Conservation (phyloP, 1,140 invertebrate species). For the Pectinophora gossypiella region DNA sequence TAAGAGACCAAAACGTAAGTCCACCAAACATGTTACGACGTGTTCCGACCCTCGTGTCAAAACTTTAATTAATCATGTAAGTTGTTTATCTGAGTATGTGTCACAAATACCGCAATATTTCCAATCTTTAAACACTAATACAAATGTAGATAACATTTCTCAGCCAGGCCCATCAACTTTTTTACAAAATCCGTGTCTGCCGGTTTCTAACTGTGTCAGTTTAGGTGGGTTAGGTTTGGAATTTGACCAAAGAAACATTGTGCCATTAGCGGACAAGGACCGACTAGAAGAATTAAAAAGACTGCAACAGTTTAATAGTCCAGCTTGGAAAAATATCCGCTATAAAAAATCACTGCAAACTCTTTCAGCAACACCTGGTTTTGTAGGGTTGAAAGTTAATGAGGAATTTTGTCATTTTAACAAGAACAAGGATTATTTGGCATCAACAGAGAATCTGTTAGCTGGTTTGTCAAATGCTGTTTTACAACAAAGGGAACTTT, state of each 20-base stretch:
- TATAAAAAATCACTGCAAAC: conserved; percentile 8
- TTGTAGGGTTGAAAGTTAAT: conserved; percentile 21
- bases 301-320: conserved; percentile 4
- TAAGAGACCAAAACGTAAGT: background rate
- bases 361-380: conserved; percentile 20
- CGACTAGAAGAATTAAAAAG: background rate
- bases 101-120: background rate
- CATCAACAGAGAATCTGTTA: conserved; percentile 14
- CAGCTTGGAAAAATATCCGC: background rate
- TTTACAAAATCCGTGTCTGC: background rate
- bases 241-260: background rate
- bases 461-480: conserved; percentile 19
- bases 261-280: background rate
- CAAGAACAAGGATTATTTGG: conserved; percentile 9
- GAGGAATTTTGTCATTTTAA: conserved; percentile 21
- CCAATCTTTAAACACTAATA: background rate
- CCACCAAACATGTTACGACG: background rate
- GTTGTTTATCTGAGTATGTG: background rate
- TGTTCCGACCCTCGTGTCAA: background rate
- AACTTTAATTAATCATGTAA: conserved; percentile 2
- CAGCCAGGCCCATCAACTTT: background rate
- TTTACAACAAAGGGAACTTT: background rate
- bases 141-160: background rate
- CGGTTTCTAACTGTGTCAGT: background rate
- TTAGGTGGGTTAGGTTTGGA: background rate